phyloP scores from a whole-genome alignment of 2,888 invertebrate species.

The Melipona bicolor region DNA sequence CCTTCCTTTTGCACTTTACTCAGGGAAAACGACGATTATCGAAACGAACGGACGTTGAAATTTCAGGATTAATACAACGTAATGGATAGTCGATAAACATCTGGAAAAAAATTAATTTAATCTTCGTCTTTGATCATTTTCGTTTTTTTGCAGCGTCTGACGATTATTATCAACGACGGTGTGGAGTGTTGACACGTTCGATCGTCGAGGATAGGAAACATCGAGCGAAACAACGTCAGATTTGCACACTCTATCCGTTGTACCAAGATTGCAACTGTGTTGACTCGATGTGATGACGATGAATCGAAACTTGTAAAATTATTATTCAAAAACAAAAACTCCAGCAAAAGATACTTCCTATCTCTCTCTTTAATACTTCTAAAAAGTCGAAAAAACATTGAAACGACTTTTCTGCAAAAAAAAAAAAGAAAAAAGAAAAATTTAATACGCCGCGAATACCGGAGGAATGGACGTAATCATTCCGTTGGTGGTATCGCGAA shows the following conservation, averaged over 20 bases:
- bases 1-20: neutral
- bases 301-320: neutral
- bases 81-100: neutral
- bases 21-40: neutral
- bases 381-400: neutral
- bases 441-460: neutral
- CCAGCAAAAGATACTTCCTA: neutral
- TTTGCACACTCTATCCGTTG: conserved; percentile 3
- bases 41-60: neutral
- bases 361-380: no score
- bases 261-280: conserved; percentile 4
- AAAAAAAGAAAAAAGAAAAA: neutral
- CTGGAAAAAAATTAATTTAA: neutral
- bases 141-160: neutral
- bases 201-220: conserved; percentile 7
- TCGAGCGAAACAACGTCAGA: conserved; percentile 15
- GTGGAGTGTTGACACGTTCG: neutral
- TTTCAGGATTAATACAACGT: neutral
- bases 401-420: neutral
- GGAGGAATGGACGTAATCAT: neutral
- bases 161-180: neutral
- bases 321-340: neutral
- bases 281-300: neutral
- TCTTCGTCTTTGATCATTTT: neutral
- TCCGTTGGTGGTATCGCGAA: neutral